phyloP scores from a whole-genome alignment of 2,113 vertebrate genomes.

The Mus pahari region DNA sequence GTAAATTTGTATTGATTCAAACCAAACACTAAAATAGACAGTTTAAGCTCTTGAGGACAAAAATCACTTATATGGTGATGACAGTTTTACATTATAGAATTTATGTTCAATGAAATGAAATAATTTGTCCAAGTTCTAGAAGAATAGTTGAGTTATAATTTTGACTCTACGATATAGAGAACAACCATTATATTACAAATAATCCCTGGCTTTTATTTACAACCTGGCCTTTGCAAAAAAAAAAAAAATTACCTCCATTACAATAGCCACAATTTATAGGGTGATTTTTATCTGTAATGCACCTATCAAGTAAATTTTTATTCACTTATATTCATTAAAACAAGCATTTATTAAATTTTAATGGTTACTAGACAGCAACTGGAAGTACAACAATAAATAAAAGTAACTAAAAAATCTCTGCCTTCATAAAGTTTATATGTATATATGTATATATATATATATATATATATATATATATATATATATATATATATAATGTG shows the following conservation, averaged over 20 bases:
- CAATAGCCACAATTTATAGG: neutral
- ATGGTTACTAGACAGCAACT: neutral
- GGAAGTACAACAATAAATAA: neutral
- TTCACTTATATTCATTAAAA: constrained; percentile 46
- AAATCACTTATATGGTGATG: neutral
- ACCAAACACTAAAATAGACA: neutral
- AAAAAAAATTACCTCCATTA: neutral
- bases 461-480: neutral
- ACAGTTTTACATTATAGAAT: neutral
- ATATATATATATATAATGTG: neutral
- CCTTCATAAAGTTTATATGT: neutral
- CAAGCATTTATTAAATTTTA: neutral
- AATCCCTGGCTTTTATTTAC: neutral
- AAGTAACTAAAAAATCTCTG: neutral
- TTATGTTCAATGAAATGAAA: constrained; percentile 6
- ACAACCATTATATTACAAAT: neutral
- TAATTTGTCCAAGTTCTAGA: constrained; percentile 4
- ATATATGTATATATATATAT: neutral
- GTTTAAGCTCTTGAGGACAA: constrained; percentile 32
- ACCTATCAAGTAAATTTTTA: neutral
- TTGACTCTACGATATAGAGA: neutral
- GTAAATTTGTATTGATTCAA: constrained; percentile 47
- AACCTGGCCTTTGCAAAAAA: neutral
- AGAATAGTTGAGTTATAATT: constrained; percentile 5
- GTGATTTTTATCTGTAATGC: neutral